Percentiles rank a stretch among this genome's conserved stretches.
phyloP scores from a whole-genome alignment of 2,888 invertebrate genomes.

The Drosophila rellima region DNA sequence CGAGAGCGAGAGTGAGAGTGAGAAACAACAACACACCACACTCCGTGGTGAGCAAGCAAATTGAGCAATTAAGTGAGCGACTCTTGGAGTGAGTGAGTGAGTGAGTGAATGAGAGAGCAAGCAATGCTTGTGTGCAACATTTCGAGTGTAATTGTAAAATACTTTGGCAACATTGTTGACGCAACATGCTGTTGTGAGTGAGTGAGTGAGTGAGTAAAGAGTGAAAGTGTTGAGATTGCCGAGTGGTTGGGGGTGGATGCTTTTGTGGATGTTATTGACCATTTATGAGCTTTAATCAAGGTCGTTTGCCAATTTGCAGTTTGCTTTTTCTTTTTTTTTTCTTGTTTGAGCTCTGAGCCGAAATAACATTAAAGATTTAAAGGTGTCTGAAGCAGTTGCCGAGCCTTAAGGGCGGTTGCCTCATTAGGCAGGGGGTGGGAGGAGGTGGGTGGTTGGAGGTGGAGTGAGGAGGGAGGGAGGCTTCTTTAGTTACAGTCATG shows the following conservation, averaged over 20 bases:
- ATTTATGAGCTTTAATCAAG: slow-evolving; percentile 33
- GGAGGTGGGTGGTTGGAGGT: too few relatives aligned
- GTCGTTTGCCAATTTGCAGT: slow-evolving; percentile 28
- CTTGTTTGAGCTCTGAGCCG: background rate
- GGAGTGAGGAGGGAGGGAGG: too few relatives aligned
- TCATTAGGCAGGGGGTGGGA: background rate
- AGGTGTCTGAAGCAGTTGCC: slow-evolving; percentile 8
- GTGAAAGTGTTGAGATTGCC: slow-evolving; percentile 13
- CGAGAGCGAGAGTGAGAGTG: slow-evolving; percentile 3
- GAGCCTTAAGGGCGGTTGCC: background rate
- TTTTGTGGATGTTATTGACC: slow-evolving; percentile 1
- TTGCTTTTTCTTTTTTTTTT: background rate
- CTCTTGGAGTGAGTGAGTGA: background rate
- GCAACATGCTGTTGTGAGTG: slow-evolving; percentile 1
- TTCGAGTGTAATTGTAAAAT: background rate
- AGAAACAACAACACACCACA: slow-evolving; percentile 33
- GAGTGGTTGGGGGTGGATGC: background rate
- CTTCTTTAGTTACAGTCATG: too few relatives aligned
- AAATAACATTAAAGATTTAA: slow-evolving; percentile 44
- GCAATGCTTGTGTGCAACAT: background rate
- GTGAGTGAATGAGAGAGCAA: background rate
- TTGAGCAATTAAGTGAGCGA: slow-evolving; percentile 7
- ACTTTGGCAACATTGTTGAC: slow-evolving; percentile 9
- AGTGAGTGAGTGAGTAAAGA: background rate
- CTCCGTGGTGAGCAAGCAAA: slow-evolving; percentile 8